These are phyloP conservation scores for Chrysochloris asiatica DNA, from an alignment of 2,113 vertebrate genomes.

Conservation along the genomic window DNA sequence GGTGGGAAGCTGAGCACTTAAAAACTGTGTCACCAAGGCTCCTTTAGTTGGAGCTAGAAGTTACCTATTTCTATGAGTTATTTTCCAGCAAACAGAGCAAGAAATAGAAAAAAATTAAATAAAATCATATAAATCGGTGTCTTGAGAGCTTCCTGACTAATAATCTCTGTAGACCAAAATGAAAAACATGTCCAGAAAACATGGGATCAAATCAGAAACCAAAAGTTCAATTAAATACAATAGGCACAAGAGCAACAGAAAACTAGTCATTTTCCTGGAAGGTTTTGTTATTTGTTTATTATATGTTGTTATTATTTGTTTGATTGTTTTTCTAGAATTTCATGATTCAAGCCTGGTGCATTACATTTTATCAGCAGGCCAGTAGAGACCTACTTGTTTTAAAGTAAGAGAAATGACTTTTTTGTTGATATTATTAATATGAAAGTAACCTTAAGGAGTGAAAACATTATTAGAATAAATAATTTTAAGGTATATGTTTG, in stretches of 20 bases:
- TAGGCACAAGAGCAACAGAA: not conserved
- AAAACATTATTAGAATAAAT: not conserved
- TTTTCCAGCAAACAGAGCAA: not conserved
- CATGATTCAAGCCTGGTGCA: not conserved
- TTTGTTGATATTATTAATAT: not conserved
- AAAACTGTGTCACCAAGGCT: not conserved
- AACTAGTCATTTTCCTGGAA: not conserved
- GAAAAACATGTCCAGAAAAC: not conserved
- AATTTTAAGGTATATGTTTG: not conserved
- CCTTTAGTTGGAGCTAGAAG: not conserved
- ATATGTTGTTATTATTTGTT: not conserved
- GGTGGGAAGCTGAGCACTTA: not conserved
- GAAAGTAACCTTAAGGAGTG: not conserved
- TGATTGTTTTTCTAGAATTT: not conserved
- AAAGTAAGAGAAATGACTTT: not conserved
- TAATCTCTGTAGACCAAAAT: not conserved
- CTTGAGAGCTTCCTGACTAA: not conserved
- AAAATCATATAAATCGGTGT: not conserved
- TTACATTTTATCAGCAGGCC: not conserved
- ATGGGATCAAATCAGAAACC: not conserved
- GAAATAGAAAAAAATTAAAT: not conserved
- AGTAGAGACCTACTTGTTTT: not conserved
- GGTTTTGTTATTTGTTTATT: not conserved
- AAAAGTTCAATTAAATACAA: not conserved
- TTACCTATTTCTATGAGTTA: slow-evolving; percentile 48